A percentile compares a stretch with the other conserved stretches of the same genome.
These are phyloP conservation scores for Notodonta dromedarius DNA, from an alignment of 2,888 invertebrate genomes.

Conservation along the genomic window DNA sequence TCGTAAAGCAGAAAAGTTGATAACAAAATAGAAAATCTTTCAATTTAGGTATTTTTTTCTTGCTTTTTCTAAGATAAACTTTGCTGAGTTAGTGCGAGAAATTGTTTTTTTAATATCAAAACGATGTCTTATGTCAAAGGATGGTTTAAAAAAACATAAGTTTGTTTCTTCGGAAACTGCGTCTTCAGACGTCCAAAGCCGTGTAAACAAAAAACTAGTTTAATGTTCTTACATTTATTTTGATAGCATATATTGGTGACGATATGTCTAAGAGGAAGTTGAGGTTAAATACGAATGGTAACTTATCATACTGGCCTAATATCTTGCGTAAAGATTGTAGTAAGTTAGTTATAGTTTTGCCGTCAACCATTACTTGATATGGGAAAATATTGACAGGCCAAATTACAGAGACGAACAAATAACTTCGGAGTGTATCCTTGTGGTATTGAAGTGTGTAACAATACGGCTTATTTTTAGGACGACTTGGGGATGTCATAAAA, in stretches of 20 bases:
- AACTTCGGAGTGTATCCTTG: neutral
- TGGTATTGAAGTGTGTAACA: neutral
- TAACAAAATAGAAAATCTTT: neutral
- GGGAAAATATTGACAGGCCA: neutral
- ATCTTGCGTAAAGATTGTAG: too few species aligned
- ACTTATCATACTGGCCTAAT: too few species aligned
- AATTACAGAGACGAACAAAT: neutral
- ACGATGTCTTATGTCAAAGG: slow-evolving; percentile 32
- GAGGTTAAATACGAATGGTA: too few species aligned
- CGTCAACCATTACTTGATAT: neutral
- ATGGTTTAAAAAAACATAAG: slow-evolving; percentile 33
- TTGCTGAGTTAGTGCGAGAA: slow-evolving; percentile 24
- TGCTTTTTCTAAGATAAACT: slow-evolving; percentile 28
- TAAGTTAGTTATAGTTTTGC: neutral
- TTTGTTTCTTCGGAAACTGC: too few species aligned
- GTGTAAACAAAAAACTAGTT: too few species aligned
- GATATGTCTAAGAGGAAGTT: too few species aligned
- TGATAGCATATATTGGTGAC: too few species aligned
- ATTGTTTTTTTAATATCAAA: slow-evolving; percentile 26
- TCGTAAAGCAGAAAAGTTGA: slow-evolving; percentile 19
- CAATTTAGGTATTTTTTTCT: slow-evolving; percentile 18
- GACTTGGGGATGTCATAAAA: neutral
- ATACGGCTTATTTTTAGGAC: neutral
- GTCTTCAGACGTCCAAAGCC: too few species aligned
- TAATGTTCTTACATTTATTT: too few species aligned